phyloP scores from a whole-genome alignment of 2,888 invertebrate species.

The Luperina nickerlii region DNA sequence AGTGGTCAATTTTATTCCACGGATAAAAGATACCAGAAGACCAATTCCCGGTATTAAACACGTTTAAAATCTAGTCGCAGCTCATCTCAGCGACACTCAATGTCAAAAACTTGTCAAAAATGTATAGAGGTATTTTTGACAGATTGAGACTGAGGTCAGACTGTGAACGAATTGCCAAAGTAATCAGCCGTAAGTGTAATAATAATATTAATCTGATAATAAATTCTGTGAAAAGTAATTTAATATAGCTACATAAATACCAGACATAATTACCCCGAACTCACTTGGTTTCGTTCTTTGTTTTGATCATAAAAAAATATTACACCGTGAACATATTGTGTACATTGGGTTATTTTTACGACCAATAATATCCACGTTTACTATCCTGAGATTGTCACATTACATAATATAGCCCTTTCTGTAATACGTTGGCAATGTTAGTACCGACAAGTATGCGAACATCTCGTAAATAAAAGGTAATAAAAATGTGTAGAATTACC shows the following conservation, averaged over 20 bases:
- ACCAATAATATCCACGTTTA: slow-evolving; percentile 59
- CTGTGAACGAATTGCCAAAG: too few species aligned
- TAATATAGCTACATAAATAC: slow-evolving; percentile 9
- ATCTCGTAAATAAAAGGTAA: slow-evolving; percentile 12
- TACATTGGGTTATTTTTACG: slow-evolving; percentile 52
- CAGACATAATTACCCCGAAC: slow-evolving; percentile 20
- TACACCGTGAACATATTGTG: slow-evolving; percentile 44
- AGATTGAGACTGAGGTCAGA: too few species aligned
- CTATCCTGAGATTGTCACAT: slow-evolving; percentile 52
- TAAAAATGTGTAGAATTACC: slow-evolving; percentile 4
- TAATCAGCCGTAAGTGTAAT: background rate
- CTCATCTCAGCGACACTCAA: too few species aligned
- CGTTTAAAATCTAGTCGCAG: too few species aligned
- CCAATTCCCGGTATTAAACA: too few species aligned
- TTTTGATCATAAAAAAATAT: slow-evolving; percentile 44
- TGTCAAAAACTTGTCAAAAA: too few species aligned
- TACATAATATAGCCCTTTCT: slow-evolving; percentile 35
- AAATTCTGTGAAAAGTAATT: slow-evolving; percentile 12
- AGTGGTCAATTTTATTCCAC: too few species aligned
- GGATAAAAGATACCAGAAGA: too few species aligned
- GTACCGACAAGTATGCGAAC: slow-evolving; percentile 3
- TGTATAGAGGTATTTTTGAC: too few species aligned
- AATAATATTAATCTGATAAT: background rate
- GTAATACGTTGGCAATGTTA: slow-evolving; percentile 42
- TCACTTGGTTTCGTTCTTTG: slow-evolving; percentile 12